Percentiles rank a stretch among this genome's conserved stretches.
These are phyloP conservation scores for Agrypnus murinus DNA, from an alignment of 2,888 invertebrate genomes.

Conservation along the genomic window DNA sequence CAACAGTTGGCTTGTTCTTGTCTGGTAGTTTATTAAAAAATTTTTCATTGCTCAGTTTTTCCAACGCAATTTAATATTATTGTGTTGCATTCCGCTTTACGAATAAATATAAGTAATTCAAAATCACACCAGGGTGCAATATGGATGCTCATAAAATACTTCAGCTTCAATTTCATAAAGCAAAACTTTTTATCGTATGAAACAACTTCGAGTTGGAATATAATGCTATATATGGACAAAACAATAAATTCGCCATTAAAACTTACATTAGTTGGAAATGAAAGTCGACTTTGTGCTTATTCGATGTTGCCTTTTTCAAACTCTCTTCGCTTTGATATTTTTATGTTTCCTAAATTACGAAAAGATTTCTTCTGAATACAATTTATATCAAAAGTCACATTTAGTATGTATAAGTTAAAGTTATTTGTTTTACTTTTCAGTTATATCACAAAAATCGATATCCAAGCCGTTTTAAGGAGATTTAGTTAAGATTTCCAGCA, in stretches of 20 bases:
- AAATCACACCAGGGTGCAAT: too few relatives aligned
- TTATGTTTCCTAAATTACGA: background rate
- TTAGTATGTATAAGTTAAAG: too few relatives aligned
- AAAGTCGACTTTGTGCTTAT: background rate
- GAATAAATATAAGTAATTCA: too few relatives aligned
- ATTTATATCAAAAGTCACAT: background rate
- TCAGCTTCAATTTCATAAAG: slow-evolving; percentile 1
- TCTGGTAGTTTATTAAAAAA: too few relatives aligned
- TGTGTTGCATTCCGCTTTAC: too few relatives aligned
- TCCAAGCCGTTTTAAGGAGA: background rate
- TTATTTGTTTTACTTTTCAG: slow-evolving; percentile 11
- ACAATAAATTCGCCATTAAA: slow-evolving; percentile 20
- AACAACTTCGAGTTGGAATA: background rate
- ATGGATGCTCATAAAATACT: background rate
- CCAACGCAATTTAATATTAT: too few relatives aligned
- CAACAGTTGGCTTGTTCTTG: too few relatives aligned
- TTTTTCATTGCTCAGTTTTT: too few relatives aligned
- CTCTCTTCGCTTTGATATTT: background rate
- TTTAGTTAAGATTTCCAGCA: slow-evolving; percentile 25
- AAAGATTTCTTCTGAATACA: background rate
- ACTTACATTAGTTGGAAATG: background rate
- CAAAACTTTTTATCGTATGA: background rate
- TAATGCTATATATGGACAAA: slow-evolving; percentile 1
- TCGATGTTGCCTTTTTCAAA: background rate
- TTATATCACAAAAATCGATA: slow-evolving; percentile 19